Conservation (phyloP, 1,140 invertebrate genomes). For the Formica selysi region DNA sequence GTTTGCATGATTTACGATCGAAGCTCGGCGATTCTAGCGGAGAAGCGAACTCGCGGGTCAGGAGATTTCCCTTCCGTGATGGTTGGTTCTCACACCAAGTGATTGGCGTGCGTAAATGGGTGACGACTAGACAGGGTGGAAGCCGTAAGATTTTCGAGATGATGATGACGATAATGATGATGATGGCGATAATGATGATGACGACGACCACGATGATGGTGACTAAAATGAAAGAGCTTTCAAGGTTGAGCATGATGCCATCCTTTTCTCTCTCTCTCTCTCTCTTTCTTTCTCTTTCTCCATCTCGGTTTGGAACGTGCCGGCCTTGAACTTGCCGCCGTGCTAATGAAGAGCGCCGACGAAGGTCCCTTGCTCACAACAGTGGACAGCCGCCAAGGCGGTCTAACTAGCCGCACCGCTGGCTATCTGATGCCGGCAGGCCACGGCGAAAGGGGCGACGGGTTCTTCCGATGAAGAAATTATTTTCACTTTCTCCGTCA, state of each 20-base stretch:
- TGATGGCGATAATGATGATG: slow-evolving; percentile 44
- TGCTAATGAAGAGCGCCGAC: slow-evolving; percentile 67
- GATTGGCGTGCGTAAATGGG: slow-evolving; percentile 66
- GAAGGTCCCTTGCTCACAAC: slow-evolving; percentile 32
- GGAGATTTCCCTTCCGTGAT: slow-evolving; percentile 56
- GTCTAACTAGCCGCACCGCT: slow-evolving; percentile 60
- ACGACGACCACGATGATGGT: slow-evolving; percentile 7
- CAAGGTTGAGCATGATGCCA: not conserved
- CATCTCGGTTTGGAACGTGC: slow-evolving; percentile 20
- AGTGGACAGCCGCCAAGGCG: slow-evolving; percentile 51
- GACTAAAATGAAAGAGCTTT: slow-evolving; percentile 37
- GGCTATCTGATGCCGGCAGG: slow-evolving; percentile 39
- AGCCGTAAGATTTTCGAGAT: slow-evolving; percentile 62
- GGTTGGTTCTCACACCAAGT: slow-evolving; percentile 26
- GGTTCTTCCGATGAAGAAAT: slow-evolving; percentile 58
- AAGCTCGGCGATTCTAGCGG: not conserved
- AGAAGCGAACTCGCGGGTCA: slow-evolving; percentile 28
- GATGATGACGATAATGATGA: slow-evolving; percentile 56
- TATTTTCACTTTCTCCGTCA: slow-evolving; percentile 70
- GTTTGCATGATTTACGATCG: slow-evolving; percentile 58
- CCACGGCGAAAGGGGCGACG: slow-evolving; percentile 46
- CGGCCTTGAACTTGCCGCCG: slow-evolving; percentile 72
- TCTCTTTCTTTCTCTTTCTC: not conserved
- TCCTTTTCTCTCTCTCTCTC: not conserved
- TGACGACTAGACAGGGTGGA: slow-evolving; percentile 52